phyloP scores from a whole-genome alignment of 2,888 invertebrate genomes.

The Patella depressa region DNA sequence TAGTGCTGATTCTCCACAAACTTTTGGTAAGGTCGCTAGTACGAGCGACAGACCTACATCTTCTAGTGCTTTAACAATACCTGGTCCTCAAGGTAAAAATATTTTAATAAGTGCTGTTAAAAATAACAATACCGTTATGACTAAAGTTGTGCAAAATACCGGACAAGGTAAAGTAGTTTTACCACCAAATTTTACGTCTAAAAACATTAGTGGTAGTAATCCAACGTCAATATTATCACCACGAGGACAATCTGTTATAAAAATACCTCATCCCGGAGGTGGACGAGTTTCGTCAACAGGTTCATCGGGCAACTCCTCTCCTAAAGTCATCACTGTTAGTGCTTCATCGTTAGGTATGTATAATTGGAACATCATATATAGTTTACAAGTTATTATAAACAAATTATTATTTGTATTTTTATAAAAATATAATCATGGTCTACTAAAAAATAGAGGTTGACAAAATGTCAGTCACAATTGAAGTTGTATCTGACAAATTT shows the following conservation, averaged over 20 bases:
- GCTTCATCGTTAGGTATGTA: slow-evolving; percentile 51
- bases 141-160: slow-evolving; percentile 55
- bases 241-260: slow-evolving; percentile 45
- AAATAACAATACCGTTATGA: slow-evolving; percentile 55
- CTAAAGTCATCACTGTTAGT: slow-evolving; percentile 63
- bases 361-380: neutral
- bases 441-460: no score
- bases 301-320: slow-evolving; percentile 37
- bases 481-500: no score
- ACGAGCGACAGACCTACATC: slow-evolving; percentile 25
- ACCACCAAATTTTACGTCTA: slow-evolving; percentile 40
- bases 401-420: no score
- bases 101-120: slow-evolving; percentile 63
- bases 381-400: no score
- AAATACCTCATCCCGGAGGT: slow-evolving; percentile 42
- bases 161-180: slow-evolving; percentile 41
- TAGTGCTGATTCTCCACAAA: slow-evolving; percentile 48
- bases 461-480: no score
- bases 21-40: slow-evolving; percentile 56
- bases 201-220: slow-evolving; percentile 42
- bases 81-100: slow-evolving; percentile 44
- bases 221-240: slow-evolving; percentile 59
- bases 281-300: slow-evolving; percentile 40
- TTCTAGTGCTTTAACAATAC: slow-evolving; percentile 26
- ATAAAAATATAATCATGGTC: no score